Conservation (phyloP, 2,888 invertebrate genomes). For the Emmelina monodactyla region DNA sequence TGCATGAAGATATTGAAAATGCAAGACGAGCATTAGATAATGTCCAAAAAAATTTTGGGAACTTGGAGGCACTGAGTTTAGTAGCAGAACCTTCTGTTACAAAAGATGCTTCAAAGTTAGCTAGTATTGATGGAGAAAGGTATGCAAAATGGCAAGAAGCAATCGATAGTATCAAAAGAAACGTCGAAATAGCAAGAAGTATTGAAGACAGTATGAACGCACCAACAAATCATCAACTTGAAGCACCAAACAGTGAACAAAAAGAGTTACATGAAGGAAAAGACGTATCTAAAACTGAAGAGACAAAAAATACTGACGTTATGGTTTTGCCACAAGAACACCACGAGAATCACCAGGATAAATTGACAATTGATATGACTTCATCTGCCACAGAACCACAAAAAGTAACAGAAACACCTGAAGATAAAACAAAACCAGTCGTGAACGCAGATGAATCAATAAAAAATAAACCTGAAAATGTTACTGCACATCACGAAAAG, state of each 20-base stretch:
- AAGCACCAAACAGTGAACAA: too few relatives aligned
- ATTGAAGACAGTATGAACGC: conserved; percentile 41
- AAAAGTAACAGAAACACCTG: not conserved
- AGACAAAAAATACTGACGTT: too few relatives aligned
- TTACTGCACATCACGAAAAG: too few relatives aligned
- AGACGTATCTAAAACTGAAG: not conserved
- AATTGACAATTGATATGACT: not conserved
- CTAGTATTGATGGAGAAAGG: conserved; percentile 31
- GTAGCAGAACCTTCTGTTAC: conserved; percentile 23
- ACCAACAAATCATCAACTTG: not conserved
- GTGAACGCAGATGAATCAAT: too few relatives aligned
- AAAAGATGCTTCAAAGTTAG: conserved; percentile 20
- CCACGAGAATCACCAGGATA: too few relatives aligned
- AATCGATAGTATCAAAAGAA: conserved; percentile 32
- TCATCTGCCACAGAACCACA: not conserved
- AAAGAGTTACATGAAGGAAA: not conserved
- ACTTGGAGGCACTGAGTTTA: conserved; percentile 30
- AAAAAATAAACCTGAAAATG: too few relatives aligned
- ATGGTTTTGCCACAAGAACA: too few relatives aligned
- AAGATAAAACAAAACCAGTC: too few relatives aligned
- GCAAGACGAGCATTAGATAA: conserved; percentile 39
- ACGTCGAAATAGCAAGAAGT: conserved; percentile 36
- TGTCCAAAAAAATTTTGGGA: conserved; percentile 34
- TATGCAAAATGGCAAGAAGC: conserved; percentile 45
- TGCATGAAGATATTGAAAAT: conserved; percentile 40